Conservation (phyloP, 2,797 vertebrate species). For the Danio choprae region DNA sequence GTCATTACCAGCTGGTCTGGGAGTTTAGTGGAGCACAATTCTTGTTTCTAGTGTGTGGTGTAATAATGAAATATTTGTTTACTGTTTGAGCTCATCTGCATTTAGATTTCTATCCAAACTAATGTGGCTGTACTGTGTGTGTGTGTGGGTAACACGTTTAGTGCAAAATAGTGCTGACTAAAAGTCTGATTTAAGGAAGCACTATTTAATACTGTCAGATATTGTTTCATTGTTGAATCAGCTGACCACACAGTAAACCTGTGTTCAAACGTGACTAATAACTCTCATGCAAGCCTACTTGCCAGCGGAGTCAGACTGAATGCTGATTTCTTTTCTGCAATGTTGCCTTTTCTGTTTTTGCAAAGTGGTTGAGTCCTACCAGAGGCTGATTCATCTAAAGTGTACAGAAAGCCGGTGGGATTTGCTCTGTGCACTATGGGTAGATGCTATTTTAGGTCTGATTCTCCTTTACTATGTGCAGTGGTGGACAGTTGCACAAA, state of each 20-base stretch:
- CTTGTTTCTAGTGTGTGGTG: conserved; percentile 17
- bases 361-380: neutral
- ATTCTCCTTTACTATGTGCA: neutral
- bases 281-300: neutral
- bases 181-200: neutral
- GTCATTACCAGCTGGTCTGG: neutral
- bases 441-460: neutral
- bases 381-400: conserved; percentile 12
- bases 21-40: conserved; percentile 3
- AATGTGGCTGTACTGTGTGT: conserved; percentile 10
- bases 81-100: neutral
- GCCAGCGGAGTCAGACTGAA: neutral
- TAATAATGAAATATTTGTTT: conserved; percentile 24
- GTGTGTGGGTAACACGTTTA: neutral
- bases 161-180: neutral
- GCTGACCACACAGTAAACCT: neutral
- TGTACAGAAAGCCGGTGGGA: neutral
- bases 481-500: too few species aligned
- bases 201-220: neutral
- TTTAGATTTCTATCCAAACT: conserved; percentile 3
- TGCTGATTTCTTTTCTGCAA: neutral
- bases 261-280: conserved; percentile 5
- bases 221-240: neutral
- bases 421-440: conserved; percentile 14
- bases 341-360: conserved; percentile 13